These are phyloP conservation scores for Gallinago paraguaiae DNA, from an alignment of 2,113 vertebrate genomes.

Conservation along the genomic window DNA sequence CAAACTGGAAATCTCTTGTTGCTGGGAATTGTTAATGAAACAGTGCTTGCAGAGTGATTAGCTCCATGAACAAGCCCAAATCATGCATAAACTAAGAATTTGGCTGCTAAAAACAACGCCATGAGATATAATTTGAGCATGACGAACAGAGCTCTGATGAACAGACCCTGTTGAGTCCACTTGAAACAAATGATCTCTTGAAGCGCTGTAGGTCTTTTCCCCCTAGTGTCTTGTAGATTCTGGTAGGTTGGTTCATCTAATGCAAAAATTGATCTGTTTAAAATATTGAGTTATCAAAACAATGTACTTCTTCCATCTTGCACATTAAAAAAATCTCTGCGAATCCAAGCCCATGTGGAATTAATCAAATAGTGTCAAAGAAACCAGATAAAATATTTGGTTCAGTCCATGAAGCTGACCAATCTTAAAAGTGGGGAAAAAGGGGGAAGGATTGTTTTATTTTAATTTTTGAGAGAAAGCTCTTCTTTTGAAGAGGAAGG, in stretches of 20 bases:
- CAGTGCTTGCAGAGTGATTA: constrained; percentile 9
- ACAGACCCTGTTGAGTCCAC: background rate
- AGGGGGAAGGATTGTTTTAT: background rate
- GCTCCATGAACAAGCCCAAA: constrained; percentile 6
- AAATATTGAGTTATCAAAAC: background rate
- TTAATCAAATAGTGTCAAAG: background rate
- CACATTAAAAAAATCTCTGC: background rate
- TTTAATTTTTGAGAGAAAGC: background rate
- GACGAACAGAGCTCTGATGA: constrained; percentile 26
- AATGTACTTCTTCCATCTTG: background rate
- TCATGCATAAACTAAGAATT: constrained; percentile 21
- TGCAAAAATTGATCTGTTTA: background rate
- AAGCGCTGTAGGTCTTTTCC: background rate
- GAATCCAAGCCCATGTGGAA: background rate
- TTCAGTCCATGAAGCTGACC: background rate
- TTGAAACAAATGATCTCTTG: background rate
- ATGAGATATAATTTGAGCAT: background rate
- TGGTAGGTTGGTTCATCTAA: background rate
- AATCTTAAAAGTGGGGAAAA: background rate
- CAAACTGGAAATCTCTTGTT: constrained; percentile 7
- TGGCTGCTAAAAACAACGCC: background rate
- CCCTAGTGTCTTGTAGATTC: background rate
- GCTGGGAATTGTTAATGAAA: background rate
- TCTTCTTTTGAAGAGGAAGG: background rate
- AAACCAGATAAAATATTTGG: background rate